Evolutionary conservation across 2,888 invertebrate species (phyloP), one percentile per base, ranked within the genome.

Genomic region (Vannuccia rotundouncinata): DNA sequence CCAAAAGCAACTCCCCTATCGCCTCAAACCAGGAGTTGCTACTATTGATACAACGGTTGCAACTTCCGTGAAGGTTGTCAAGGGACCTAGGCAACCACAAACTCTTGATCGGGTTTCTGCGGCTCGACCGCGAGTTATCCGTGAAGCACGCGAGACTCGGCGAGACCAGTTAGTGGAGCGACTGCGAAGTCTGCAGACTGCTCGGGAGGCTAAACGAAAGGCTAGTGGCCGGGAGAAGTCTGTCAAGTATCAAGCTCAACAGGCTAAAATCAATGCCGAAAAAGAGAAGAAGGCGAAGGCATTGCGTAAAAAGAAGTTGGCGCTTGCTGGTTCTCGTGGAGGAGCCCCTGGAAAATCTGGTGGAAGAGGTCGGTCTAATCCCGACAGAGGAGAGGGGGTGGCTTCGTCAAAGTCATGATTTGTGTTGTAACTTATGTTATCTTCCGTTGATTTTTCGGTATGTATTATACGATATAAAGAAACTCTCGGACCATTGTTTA

Each of bases 61-160:
- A 10, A 45, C 45, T 45, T 10, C 10, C 17, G n/a, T n/a, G n/a
- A n/a, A n/a, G n/a, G n/a, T n/a, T n/a, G n/a, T n/a, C n/a, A 66
- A 66, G 5, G 1, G 0, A 25, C 1, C 28, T 1, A 2, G 66
- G 27, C 5, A 0, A 1, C 1, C 66, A 25, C n/a, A n/a, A n/a
- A n/a, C n/a, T n/a, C n/a, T n/a, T n/a, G 77, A 77, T 27, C 29
- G n/a, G 45, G 22, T 77, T 0, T 29, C 31, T 22, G 2, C 77
- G 1, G 31, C 77, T 73, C 77, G 77, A 1, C 77, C 77, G 0
- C 22, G n/a, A 1, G 73, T 77, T 31, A 45, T 77, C 60, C 77
- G 77, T n/a, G 77, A 77, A 31, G 45, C 77, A 66, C 31, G 30
- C 27, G 31, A 30, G 22, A 27, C 29, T 0, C 77, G n/a, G 2